Evolutionary conservation across 1,140 invertebrate genomes (phyloP), one percentile per base, ranked within the genome.

Genomic region (Zaprionus kolodkinae): DNA sequence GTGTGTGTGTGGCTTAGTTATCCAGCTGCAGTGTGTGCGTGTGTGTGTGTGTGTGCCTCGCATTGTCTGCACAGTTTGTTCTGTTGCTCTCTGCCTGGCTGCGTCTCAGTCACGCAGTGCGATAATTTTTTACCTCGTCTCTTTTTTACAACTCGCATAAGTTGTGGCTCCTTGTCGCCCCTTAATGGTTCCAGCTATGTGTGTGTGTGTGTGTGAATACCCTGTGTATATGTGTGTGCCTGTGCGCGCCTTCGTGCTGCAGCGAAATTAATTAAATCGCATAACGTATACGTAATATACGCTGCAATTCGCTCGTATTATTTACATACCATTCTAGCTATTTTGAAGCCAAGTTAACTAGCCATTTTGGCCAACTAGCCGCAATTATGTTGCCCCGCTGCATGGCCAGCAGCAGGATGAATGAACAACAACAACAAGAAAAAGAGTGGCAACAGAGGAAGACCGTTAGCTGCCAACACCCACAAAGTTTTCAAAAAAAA

Each of bases 401-500:
- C 21, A 25, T 11, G 12, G 17, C 55, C 65, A 68, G 50, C 55
- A 38, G 50, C 55, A 38, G 38, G 30, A 27, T 13, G 30, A 50
- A 60, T 68, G 40, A 36, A 17, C 10, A 45, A 45, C 11, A 50
- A 13, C 52, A 52, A 36, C 45, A 15, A 13, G 12, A 40, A 6
- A 12, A 21, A n/a, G 3, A 12, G 6, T 25, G 35, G 21, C n/a
- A 15, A 12, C 6, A 40, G 5, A n/a, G 7, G n/a, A 15, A 25
- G 27, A 56, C n/a, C 30, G 12, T 35, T 15, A 48, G 30, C 27
- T 30, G 27, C 11, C 21, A 27, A 45, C 40, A 33, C 68, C 21
- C 52, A 71, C 80, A 85, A 86, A 86, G 60, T 75, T 82, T 81
- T 86, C 10, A 1, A 30, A 30, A 30, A 30, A 4, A 2, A 27